A percentile compares a stretch with the other conserved stretches of the same genome.
Evolutionary conservation across 2,113 vertebrate genomes (phyloP).

Genomic region (Synchiropus splendidus): DNA sequence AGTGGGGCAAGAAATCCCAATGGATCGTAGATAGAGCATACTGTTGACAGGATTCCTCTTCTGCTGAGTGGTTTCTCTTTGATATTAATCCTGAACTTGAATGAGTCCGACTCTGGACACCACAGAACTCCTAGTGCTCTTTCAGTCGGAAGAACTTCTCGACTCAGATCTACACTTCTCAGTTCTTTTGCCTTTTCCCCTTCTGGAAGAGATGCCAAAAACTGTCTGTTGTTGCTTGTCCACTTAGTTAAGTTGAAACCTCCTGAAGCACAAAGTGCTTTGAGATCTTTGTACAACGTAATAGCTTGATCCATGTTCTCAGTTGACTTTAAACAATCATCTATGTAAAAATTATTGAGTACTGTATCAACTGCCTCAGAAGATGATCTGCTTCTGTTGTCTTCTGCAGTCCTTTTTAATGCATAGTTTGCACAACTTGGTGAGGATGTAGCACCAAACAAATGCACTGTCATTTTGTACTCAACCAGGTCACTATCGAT

Average conservation of each 20-base stretch:
- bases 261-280: neutral
- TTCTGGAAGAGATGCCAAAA: neutral
- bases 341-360: neutral
- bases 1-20: neutral
- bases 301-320: neutral
- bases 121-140: neutral
- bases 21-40: neutral
- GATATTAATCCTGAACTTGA: no score
- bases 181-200: neutral
- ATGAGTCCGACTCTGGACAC: neutral
- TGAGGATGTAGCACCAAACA: conserved; percentile 14
- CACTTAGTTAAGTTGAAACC: neutral
- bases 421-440: conserved; percentile 13
- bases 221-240: neutral
- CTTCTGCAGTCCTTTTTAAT: conserved; percentile 2
- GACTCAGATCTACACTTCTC: neutral
- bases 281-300: neutral
- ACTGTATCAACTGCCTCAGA: neutral
- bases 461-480: conserved; percentile 12
- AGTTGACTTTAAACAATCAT: neutral
- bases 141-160: neutral
- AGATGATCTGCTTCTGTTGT: neutral
- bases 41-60: no score
- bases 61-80: no score
- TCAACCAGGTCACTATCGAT: neutral